Percentiles rank a stretch among this genome's conserved stretches.
phyloP scores from a whole-genome alignment of 2,888 invertebrate species.

The Hylaea fasciaria region DNA sequence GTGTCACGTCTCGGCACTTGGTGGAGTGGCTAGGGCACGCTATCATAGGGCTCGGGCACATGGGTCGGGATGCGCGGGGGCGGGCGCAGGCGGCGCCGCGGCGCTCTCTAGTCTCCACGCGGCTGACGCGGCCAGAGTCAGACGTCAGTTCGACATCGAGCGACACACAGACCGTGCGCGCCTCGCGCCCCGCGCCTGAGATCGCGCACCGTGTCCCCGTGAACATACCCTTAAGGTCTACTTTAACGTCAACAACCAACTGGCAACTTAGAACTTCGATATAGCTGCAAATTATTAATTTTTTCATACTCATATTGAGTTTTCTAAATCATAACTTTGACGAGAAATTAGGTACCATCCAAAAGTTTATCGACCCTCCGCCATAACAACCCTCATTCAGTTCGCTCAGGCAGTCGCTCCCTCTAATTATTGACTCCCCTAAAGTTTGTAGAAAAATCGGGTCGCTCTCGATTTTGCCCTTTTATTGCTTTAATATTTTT shows the following conservation, averaged over 20 bases:
- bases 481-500: constrained; percentile 74
- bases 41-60: constrained; percentile 65
- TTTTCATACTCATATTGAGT: constrained; percentile 1
- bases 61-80: constrained; percentile 67
- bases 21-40: constrained; percentile 55
- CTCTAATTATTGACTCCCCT: constrained; percentile 83
- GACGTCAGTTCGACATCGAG: constrained; percentile 76
- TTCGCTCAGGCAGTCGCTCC: constrained; percentile 77
- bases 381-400: constrained; percentile 81
- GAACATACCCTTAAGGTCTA: constrained; percentile 32
- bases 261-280: constrained; percentile 32
- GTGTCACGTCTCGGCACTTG: constrained; percentile 57
- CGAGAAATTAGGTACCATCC: constrained; percentile 27
- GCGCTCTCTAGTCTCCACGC: constrained; percentile 49
- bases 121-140: constrained; percentile 49
- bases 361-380: constrained; percentile 81
- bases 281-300: constrained; percentile 25
- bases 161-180: constrained; percentile 79
- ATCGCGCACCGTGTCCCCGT: constrained; percentile 48
- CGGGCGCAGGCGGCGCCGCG: constrained; percentile 74
- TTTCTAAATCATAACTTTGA: constrained; percentile 19
- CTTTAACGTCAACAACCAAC: constrained; percentile 22
- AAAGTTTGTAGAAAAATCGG: constrained; percentile 74
- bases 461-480: constrained; percentile 68
- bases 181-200: constrained; percentile 65